Evolutionary conservation across 92 coral and sea anemone genomes (phyloP).

Genomic region (Pocillopora meandrina): DNA sequence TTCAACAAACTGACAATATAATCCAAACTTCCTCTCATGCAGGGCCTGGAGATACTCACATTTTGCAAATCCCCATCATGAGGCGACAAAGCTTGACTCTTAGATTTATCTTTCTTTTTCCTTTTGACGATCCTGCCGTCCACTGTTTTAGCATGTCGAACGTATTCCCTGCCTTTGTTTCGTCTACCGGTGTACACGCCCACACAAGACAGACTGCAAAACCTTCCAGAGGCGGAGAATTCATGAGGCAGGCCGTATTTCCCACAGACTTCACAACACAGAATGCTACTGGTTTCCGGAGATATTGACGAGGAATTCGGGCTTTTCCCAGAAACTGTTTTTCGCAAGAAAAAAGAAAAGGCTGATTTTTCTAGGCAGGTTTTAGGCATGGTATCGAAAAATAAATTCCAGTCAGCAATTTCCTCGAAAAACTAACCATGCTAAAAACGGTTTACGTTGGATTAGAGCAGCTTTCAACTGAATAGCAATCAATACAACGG

Average conservation of each 20-base stretch:
- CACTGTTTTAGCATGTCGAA: conserved; percentile 64
- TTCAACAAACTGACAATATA: too few species aligned
- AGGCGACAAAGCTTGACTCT: conserved; percentile 13
- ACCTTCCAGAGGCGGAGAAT: conserved; percentile 84
- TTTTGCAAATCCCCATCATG: neutral
- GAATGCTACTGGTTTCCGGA: conserved; percentile 62
- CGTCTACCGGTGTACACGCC: conserved; percentile 85
- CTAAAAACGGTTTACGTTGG: too few species aligned
- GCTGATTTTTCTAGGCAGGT: neutral
- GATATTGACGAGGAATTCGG: neutral
- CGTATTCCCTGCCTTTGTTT: conserved; percentile 78
- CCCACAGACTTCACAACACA: conserved; percentile 87
- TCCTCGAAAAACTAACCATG: too few species aligned
- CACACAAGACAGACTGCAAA: conserved; percentile 81
- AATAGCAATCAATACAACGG: too few species aligned
- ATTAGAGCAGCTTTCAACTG: too few species aligned
- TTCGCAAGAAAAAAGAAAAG: neutral
- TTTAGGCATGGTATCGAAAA: neutral
- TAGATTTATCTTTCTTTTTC: conserved; percentile 69
- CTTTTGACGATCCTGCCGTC: conserved; percentile 80
- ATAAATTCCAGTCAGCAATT: too few species aligned
- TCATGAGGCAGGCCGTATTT: conserved; percentile 73
- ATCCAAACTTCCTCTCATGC: too few species aligned
- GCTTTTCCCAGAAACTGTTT: neutral
- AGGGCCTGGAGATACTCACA: neutral